Evolutionary conservation across 2,888 invertebrate species (phyloP).

Genomic region (Branchinecta sandiegonensis): DNA sequence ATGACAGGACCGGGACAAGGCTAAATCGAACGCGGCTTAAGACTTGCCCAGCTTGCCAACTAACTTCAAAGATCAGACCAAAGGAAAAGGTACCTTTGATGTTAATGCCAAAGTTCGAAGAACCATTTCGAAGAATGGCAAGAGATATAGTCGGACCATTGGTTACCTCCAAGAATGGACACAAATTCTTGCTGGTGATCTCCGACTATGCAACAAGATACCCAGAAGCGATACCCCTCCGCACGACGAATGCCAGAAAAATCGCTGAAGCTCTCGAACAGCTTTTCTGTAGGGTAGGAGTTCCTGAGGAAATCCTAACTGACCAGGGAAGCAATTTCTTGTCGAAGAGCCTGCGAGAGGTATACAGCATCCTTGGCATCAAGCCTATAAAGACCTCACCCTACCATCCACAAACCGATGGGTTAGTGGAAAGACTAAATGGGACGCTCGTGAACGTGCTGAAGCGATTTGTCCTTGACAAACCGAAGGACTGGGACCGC

Average conservation of each 20-base stretch:
- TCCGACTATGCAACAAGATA: conserved; percentile 19
- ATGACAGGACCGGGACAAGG: too few species aligned
- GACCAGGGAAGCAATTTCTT: conserved; percentile 19
- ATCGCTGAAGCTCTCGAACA: conserved; percentile 13
- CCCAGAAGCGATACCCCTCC: conserved; percentile 8
- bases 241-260: conserved; percentile 1
- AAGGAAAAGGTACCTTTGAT: conserved; percentile 10
- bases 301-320: conserved; percentile 17
- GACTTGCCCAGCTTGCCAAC: background rate
- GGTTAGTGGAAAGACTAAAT: too few species aligned
- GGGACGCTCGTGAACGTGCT: too few species aligned
- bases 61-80: background rate
- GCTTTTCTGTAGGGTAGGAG: conserved; percentile 1
- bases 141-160: conserved; percentile 21
- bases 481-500: too few species aligned
- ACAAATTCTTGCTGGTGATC: conserved; percentile 19
- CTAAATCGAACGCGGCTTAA: too few species aligned
- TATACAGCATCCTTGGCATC: conserved; percentile 8
- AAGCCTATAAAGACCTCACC: conserved; percentile 15
- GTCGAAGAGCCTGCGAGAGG: background rate
- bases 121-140: background rate
- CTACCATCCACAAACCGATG: too few species aligned
- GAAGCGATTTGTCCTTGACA: too few species aligned
- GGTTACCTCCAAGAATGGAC: background rate
- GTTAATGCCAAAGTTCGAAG: background rate